Conservation (phyloP, 2,113 vertebrate species). For the Lasiurus borealis region DNA sequence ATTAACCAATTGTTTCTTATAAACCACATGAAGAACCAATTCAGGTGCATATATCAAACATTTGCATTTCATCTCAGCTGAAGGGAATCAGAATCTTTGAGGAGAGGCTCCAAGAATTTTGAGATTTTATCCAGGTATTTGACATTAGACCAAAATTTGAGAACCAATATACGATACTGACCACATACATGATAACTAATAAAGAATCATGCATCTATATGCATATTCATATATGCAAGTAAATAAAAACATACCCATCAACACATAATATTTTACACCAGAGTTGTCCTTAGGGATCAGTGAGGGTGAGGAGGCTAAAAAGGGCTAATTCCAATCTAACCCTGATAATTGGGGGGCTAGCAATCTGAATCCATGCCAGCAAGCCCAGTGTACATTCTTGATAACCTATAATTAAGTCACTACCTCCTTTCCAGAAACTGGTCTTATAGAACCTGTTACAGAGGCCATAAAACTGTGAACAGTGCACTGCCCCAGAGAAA, state of each 20-base stretch:
- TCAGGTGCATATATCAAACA: not conserved
- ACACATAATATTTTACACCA: conserved; percentile 1
- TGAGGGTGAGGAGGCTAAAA: no score
- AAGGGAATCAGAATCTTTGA: conserved; percentile 48
- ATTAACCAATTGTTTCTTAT: not conserved
- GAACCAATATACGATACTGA: not conserved
- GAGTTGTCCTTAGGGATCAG: not conserved
- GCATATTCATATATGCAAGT: not conserved
- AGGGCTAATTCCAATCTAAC: no score
- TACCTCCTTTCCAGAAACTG: no score
- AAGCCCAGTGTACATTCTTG: no score
- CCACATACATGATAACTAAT: not conserved
- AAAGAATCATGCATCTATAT: not conserved
- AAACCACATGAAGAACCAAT: not conserved
- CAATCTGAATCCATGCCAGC: no score
- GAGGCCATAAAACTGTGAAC: no score
- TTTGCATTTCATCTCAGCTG: not conserved
- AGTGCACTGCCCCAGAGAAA: no score
- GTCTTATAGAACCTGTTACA: no score
- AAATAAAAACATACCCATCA: not conserved
- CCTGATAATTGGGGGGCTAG: no score
- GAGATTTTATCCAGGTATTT: not conserved
- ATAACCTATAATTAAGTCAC: no score
- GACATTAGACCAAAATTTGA: conserved; percentile 6
- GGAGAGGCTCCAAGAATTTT: not conserved